Evolutionary conservation across 2,113 vertebrate genomes (phyloP), one percentile per base, ranked within the genome.

Genomic region (Thamnaconus septentrionalis): DNA sequence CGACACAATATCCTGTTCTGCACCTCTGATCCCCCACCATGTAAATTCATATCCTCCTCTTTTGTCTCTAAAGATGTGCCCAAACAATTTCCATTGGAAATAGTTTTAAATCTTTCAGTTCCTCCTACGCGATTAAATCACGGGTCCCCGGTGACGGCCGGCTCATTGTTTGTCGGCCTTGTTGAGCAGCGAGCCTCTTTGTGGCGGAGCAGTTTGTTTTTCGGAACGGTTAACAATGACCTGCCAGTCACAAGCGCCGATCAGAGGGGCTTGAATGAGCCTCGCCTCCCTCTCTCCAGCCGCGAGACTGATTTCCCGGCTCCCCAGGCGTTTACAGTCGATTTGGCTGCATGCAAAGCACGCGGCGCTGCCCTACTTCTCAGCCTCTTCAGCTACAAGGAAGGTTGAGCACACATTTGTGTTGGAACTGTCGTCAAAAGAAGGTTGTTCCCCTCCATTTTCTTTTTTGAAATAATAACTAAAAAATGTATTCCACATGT

Each of bases 311-410:
- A 83, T 88, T 85, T 75, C 69, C 18, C 73, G 74, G 71, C 69
- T 88, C 85, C 80, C 79, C 69, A 63, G 83, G 78, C 80, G 76
- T 78, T 88, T 79, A 79, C 80, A 75, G 69, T 86, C 87, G 74
- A 83, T 89, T 88, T 89, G 81, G 79, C 66, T 70, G 78, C 63
- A 45, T 81, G 64, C 72, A 47, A 72, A 69, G 60, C 73, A 76
- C 80, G 59, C 61, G 6, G 71, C 64, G 8, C 67, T 82, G 82
- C 62, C 82, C 83, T 80, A 80, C 73, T 86, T 87, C 80, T 80
- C 83, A 79, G 70, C 42, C 71, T 75, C 66, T 56, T 50, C 55
- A 55, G 68, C 69, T 75, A 48, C 47, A 45, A 40, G 53, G 58
- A 73, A 76, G 64, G 47, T 59, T 64, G 69, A 66, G 65, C 65